Evolutionary conservation across 2,888 invertebrate species (phyloP).

Genomic region (Rambutsinella grinnellia): DNA sequence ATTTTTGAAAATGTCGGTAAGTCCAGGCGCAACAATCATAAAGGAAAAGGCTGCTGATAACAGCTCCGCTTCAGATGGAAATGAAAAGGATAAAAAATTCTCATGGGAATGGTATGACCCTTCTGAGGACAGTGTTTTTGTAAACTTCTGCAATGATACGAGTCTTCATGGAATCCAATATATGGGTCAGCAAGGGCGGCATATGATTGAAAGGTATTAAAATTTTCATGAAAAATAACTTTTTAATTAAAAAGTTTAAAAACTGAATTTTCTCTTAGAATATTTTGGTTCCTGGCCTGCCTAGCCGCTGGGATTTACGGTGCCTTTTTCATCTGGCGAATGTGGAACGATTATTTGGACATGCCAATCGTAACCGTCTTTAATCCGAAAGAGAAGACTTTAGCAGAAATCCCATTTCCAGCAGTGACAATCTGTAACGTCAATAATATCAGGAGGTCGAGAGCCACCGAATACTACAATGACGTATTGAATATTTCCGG

Average conservation of each 20-base stretch:
- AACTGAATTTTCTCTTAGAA: constrained; percentile 27
- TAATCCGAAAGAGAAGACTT: constrained; percentile 53
- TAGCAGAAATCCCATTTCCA: constrained; percentile 61
- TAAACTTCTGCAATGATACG: constrained; percentile 47
- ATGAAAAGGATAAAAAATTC: too few relatives aligned
- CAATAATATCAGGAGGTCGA: constrained; percentile 57
- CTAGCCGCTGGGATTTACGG: constrained; percentile 4
- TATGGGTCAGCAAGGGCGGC: constrained; percentile 31
- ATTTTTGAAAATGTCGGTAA: too few relatives aligned
- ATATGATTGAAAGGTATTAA: constrained; percentile 35
- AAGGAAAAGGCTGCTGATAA: too few relatives aligned
- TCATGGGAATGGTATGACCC: constrained; percentile 45
- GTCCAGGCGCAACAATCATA: too few relatives aligned
- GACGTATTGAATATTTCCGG: too few relatives aligned
- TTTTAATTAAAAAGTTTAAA: too few relatives aligned
- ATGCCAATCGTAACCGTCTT: constrained; percentile 63
- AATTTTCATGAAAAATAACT: too few relatives aligned
- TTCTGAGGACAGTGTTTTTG: constrained; percentile 3
- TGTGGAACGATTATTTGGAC: constrained; percentile 56
- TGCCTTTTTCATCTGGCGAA: neutral
- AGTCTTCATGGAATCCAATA: constrained; percentile 56
- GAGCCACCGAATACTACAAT: constrained; percentile 53
- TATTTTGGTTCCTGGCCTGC: constrained; percentile 57
- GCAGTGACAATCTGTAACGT: constrained; percentile 63
- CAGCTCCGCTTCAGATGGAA: too few relatives aligned